Evolutionary conservation across 2,888 invertebrate genomes (phyloP), one percentile per base, ranked within the genome.

Genomic region (Miltochrista miniata): DNA sequence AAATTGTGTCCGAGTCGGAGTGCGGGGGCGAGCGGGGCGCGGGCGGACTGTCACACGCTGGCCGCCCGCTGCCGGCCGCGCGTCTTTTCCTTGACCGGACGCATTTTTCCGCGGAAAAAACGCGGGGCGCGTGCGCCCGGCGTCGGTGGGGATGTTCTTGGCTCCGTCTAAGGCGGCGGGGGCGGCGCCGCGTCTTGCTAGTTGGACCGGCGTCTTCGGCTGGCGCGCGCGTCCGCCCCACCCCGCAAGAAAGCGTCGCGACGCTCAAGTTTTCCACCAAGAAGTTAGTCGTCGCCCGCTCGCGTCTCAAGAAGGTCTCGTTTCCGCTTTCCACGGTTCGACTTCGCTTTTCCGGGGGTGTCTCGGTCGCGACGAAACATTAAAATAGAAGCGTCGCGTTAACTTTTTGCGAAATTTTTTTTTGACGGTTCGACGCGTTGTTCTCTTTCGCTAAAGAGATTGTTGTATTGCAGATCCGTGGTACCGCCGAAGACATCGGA

Each of bases 231-330:
- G 90, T 88, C 85, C 87, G 83, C 89, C 91, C 90, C 90, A 78
- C 90, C 88, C 89, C 87, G 88, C 88, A 90, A 90, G 90, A 90
- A 85, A 83, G 83, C 90, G 90, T 83, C 89, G 87, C 88, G 86
- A 83, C 87, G 87, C 86, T 82, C 85, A 88, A 90, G 85, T 92
- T 92, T 92, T 92, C 84, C 93, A 89, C 87, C 91, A 91, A 92
- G 92, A 92, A 92, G 90, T 92, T 92, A 92, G 92, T 92, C 91
- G 90, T 83, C 89, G 89, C 82, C 90, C 89, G 89, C 87, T 87
- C 90, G 90, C 90, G 88, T 90, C 90, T 88, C 91, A 85, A 91
- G 86, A 76, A 87, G 90, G 91, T 91, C 90, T 81, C 81, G 82
- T 83, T 88, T 86, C 88, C 89, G 84, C 84, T 80, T 82, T 80